Conservation (phyloP, 2,888 invertebrate genomes). For the Esperia sulphurella region DNA sequence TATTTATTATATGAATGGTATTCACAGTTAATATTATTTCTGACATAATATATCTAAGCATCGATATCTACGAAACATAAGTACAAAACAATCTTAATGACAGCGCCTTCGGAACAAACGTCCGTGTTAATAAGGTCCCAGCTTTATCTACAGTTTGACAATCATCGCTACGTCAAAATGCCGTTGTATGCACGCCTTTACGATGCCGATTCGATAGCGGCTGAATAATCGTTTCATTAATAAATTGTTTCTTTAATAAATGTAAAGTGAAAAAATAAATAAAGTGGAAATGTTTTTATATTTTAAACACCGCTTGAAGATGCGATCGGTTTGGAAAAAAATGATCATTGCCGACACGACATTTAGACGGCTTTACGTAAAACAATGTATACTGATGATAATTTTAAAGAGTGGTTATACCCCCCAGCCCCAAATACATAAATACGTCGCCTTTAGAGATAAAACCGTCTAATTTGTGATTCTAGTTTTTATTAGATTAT, state of each 20-base stretch:
- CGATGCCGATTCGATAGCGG: constrained; percentile 40
- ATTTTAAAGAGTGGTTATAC: constrained; percentile 28
- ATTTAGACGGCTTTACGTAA: constrained; percentile 39
- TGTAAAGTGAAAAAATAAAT: constrained; percentile 26
- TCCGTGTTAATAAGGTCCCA: not conserved
- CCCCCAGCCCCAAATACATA: too few relatives aligned
- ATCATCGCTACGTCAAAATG: not conserved
- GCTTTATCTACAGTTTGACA: not conserved
- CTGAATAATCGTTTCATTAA: constrained; percentile 73
- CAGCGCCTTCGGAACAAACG: not conserved
- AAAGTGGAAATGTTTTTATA: constrained; percentile 45
- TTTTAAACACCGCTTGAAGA: constrained; percentile 50
- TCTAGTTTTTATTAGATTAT: too few relatives aligned
- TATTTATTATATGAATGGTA: too few relatives aligned
- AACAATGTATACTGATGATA: constrained; percentile 33
- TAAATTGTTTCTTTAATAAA: constrained; percentile 68
- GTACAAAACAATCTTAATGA: not conserved
- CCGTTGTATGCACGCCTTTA: constrained; percentile 1
- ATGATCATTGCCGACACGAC: constrained; percentile 54
- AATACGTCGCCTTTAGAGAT: too few relatives aligned
- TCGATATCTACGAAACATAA: too few relatives aligned
- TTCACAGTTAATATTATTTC: too few relatives aligned
- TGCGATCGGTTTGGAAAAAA: constrained; percentile 55
- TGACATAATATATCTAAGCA: too few relatives aligned
- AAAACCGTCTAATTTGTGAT: too few relatives aligned